Evolutionary conservation across 2,888 invertebrate genomes (phyloP), one percentile per base, ranked within the genome.

Genomic region (Pheosia tremula): DNA sequence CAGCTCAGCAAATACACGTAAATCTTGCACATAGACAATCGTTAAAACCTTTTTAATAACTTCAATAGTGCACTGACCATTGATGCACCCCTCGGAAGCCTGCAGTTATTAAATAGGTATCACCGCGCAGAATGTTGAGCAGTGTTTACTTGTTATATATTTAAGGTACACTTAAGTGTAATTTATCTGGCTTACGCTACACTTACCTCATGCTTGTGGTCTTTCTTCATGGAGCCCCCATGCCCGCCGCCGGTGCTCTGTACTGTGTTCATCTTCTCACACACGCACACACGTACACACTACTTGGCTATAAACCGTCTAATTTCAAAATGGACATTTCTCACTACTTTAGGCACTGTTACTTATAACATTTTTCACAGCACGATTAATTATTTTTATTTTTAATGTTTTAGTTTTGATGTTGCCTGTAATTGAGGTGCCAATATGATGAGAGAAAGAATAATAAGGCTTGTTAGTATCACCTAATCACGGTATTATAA

Each of bases 221-320:
- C 95, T 86, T 95, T 96, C 75, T 94, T 94, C 85, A 94, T 89
- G 67, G 94, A 91, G 38, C 95, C 94, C 0, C 94, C 94, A 74
- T 95, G 94, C 41, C 95, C 95, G 0, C 94, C 94, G 8, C 95
- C 95, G 0, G 95, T 92, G 75, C 95, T 95, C 83, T 95, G 95
- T 53, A 96, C 95, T 3, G 95, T 95, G 80, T 96, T 95, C 95
- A 96, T 95, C 58, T 86, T 77, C 55, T 7, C 61, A 66, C 55
- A 67, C 73, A 64, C 69, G 72, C 54, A 59, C 61, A 13, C 56
- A 72, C 68, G 63, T 64, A 58, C n/a, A n/a, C n/a, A 68, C 67
- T 69, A 72, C 62, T 47, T 45, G 36, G 58, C 13, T 60, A 64
- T 61, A 71, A 69, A 64, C 59, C 73, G 43, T 68, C 83, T 83